Base-by-base conservation (phyloP, 2,888 invertebrate genomes). In the Fragum whitleyi region DNA sequence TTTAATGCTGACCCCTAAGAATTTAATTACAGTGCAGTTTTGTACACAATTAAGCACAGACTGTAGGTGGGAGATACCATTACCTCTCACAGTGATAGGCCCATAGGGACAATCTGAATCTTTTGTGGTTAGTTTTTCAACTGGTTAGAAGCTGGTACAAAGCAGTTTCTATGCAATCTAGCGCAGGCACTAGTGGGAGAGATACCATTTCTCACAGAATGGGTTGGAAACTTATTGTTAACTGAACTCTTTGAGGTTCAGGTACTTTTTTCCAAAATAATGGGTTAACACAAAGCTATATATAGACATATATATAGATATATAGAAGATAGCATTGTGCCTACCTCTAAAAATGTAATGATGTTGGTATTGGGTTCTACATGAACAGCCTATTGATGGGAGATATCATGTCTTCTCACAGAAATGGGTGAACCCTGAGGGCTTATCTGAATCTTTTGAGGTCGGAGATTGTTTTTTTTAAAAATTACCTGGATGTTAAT, bases 341-440 rank as follows among this genome's bases (percentile, higher is more conserved):
- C n/a, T n/a, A n/a, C n/a, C n/a, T n/a, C n/a, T n/a, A n/a, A n/a
- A n/a, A n/a, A n/a, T n/a, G n/a, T n/a, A n/a, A n/a, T n/a, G n/a
- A n/a, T n/a, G n/a, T n/a, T n/a, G n/a, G n/a, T n/a, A n/a, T n/a
- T 94, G 94, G 85, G 88, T 94, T 36, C 91, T 86, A 80, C 88
- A 92, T 71, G 92, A 94, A 9, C 88, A 89, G 71, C 91, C 92
- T 51, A 93, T 94, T 1, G 90, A 90, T 29, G 94, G 94, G 5
- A 84, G 94, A 32, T 94, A 93, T 83, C 94, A 94, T 88, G 93
- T 92, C 80, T 94, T 92, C 87, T 91, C 90, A 28, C 92, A 94
- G 74, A 89, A 90, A 47, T 92, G 92, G 6, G 77, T 87, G 11
- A 89, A 92, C 71, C 71, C 70, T 29, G 86, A 88, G 29, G 92